Conservation (phyloP, 2,888 invertebrate species). For the Melitaea athalia region DNA sequence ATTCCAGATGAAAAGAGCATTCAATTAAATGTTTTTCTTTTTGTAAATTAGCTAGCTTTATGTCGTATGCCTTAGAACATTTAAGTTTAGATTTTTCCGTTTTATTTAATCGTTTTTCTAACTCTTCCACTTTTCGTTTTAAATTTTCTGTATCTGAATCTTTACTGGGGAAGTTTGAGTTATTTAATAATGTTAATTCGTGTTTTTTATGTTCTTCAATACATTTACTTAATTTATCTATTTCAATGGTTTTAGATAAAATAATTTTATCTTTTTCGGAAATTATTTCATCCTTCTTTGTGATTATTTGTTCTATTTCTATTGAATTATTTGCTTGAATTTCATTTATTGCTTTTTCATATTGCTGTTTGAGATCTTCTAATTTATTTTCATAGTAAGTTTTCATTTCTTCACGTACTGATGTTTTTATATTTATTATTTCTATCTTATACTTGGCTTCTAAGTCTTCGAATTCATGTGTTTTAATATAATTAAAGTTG, state of each 20-base stretch:
- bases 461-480: constrained; percentile 61
- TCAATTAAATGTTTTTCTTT: constrained; percentile 68
- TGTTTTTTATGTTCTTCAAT: constrained; percentile 57
- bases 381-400: constrained; percentile 55
- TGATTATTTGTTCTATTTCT: constrained; percentile 48
- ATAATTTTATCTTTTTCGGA: constrained; percentile 56
- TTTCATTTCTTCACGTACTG: constrained; percentile 55
- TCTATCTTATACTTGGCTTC: constrained; percentile 61
- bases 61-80: constrained; percentile 58
- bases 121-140: constrained; percentile 44
- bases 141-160: constrained; percentile 37
- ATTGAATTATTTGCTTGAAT: constrained; percentile 46
- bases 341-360: constrained; percentile 53
- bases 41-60: constrained; percentile 61
- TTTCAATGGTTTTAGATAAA: constrained; percentile 58
- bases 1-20: constrained; percentile 67
- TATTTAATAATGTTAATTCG: constrained; percentile 49
- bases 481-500: constrained; percentile 56
- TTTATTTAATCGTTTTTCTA: constrained; percentile 66
- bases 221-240: constrained; percentile 50
- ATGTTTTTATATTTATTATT: constrained; percentile 54
- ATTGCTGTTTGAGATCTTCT: constrained; percentile 53
- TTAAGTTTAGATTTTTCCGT: constrained; percentile 64
- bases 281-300: constrained; percentile 50
- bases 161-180: constrained; percentile 51